A percentile compares a stretch with the other conserved stretches of the same genome.
Conservation (phyloP, 2,113 vertebrate species). For the Tupaia chinensis region DNA sequence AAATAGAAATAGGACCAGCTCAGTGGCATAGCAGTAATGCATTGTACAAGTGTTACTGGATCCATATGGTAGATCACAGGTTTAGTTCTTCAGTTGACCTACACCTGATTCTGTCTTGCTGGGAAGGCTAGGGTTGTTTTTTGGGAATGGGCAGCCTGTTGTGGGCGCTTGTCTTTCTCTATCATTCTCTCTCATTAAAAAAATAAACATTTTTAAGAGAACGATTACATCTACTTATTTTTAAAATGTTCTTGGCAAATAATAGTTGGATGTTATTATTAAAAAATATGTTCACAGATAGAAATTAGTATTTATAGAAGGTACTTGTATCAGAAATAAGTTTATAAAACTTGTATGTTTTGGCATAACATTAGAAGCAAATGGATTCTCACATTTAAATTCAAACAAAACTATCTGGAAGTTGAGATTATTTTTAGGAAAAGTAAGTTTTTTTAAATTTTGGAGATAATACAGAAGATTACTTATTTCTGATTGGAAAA, state of each 20-base stretch:
- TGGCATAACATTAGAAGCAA: neutral
- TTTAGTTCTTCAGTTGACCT: too few species aligned
- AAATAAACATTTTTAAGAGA: too few species aligned
- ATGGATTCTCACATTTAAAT: constrained; percentile 48
- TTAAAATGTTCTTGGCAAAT: neutral
- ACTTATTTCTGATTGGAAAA: constrained; percentile 45
- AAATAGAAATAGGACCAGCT: neutral
- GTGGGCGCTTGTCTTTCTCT: too few species aligned
- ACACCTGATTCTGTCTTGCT: too few species aligned
- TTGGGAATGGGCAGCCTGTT: too few species aligned
- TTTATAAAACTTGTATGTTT: constrained; percentile 35
- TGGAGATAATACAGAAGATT: constrained; percentile 50
- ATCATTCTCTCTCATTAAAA: too few species aligned
- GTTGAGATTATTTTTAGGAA: constrained; percentile 25
- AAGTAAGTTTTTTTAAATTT: constrained; percentile 35
- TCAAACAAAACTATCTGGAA: neutral
- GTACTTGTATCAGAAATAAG: neutral
- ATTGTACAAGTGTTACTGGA: too few species aligned
- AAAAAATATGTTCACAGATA: neutral
- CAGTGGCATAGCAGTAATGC: too few species aligned
- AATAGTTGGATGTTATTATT: neutral
- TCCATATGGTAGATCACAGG: too few species aligned
- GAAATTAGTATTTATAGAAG: neutral
- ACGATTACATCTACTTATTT: neutral
- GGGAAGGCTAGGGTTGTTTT: too few species aligned